Evolutionary conservation across 1,140 invertebrate species (phyloP), one percentile per base, ranked within the genome.

Genomic region (Diprion similis): DNA sequence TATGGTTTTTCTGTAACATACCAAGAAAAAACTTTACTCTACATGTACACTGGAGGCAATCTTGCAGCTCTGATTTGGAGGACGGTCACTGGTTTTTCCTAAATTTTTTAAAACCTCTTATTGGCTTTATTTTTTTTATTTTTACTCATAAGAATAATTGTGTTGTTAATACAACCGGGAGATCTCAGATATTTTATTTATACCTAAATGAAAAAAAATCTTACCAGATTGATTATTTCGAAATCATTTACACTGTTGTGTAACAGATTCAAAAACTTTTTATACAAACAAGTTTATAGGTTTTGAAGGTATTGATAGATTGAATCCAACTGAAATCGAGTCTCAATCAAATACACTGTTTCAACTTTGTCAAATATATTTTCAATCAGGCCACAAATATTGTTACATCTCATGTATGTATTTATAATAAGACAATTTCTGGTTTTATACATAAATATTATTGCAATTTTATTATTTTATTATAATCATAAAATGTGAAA

Each of bases 1-100:
- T 98, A 94, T 86, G 96, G 95, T n/a, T 97, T 97, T 87, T 94
- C 96, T 85, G 92, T 98, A 71, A 96, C 95, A 0, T 95, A 97
- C 86, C 96, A 98, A 89, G 92, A 94, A 64, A 95, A 95, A 81
- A 95, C 95, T 79, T 90, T 98, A 73, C 89, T 98, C 66, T 96
- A 97, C 83, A 94, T 98, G 92, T 98, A 95, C 87, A 97, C 97
- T 82, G 96, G 93, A 68, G 97, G 97, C 72, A 97, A 96, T 85
- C 88, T 95, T 74, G 96, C 95, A 10, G 93, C 97, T 78, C 92
- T 95, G 81, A 91, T 97, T 69, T 99, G 96, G 96, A 97, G 97
- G 87, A 86, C 85, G 6, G 79, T 83, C 19, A 74, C 76, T 51
- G 75, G 46, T 67, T 82, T 79, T 78, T 59, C 72, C 51, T 75